A percentile compares a stretch with the other conserved stretches of the same genome.
Evolutionary conservation across 2,888 invertebrate genomes (phyloP).

Genomic region (Nemotelus nigrinus): DNA sequence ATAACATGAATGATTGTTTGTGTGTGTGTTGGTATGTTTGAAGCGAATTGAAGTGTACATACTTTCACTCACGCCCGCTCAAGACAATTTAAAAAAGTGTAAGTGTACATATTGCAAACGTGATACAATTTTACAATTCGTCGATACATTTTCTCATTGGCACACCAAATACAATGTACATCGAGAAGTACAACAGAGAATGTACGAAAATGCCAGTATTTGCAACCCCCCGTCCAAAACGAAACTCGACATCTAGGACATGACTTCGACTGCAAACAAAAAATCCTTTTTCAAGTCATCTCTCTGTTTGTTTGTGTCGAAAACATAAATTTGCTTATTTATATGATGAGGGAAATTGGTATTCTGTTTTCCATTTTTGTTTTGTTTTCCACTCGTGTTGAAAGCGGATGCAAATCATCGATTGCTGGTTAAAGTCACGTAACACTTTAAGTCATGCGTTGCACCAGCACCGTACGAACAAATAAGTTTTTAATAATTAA

Average conservation of each 20-base stretch:
- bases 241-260: too few species aligned
- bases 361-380: constrained; percentile 1
- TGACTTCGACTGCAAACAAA: too few species aligned
- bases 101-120: constrained; percentile 28
- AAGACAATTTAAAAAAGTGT: constrained; percentile 21
- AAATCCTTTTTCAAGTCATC: neutral
- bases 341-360: neutral
- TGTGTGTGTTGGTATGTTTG: too few species aligned
- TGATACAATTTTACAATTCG: constrained; percentile 40
- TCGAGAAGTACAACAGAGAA: too few species aligned
- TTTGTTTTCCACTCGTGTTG: constrained; percentile 1
- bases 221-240: too few species aligned
- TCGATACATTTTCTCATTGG: neutral
- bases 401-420: neutral
- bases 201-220: too few species aligned
- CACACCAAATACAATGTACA: too few species aligned
- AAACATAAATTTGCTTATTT: constrained; percentile 17
- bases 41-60: neutral
- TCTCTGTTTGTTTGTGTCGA: neutral
- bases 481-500: neutral
- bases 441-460: neutral
- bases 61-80: constrained; percentile 18
- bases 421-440: constrained; percentile 8
- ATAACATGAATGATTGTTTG: neutral
- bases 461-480: neutral